Conservation (phyloP, 1,140 invertebrate genomes). For the Papilio aristodemus region DNA sequence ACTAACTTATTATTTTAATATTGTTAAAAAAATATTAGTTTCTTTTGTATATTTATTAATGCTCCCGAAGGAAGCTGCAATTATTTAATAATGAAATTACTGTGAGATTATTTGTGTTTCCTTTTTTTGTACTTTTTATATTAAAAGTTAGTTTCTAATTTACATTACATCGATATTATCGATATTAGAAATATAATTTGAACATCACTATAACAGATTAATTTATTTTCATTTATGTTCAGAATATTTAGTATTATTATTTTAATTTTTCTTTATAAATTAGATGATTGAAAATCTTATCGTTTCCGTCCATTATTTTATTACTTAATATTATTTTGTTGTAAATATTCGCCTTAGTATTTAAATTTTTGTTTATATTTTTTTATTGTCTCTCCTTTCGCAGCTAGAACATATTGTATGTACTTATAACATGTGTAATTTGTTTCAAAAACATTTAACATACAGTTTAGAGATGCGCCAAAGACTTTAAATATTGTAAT, state of each 20-base stretch:
- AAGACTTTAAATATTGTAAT: slow-evolving; percentile 62
- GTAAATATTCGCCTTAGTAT: slow-evolving; percentile 59
- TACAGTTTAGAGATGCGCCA: slow-evolving; percentile 78
- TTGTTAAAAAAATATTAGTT: slow-evolving; percentile 53
- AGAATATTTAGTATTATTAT: slow-evolving; percentile 42
- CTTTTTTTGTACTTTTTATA: slow-evolving; percentile 73
- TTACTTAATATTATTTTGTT: slow-evolving; percentile 56
- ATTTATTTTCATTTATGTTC: slow-evolving; percentile 55
- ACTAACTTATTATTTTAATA: slow-evolving; percentile 71
- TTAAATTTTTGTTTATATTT: slow-evolving; percentile 36
- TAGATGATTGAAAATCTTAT: slow-evolving; percentile 64
- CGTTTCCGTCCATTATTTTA: slow-evolving; percentile 74
- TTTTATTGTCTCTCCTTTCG: slow-evolving; percentile 23
- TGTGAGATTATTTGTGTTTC: slow-evolving; percentile 73
- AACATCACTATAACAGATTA: slow-evolving; percentile 41
- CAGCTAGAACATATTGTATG: slow-evolving; percentile 35
- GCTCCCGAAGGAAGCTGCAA: slow-evolving; percentile 40
- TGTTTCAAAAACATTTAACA: slow-evolving; percentile 59
- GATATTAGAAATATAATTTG: slow-evolving; percentile 32
- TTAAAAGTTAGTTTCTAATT: slow-evolving; percentile 58
- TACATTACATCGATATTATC: slow-evolving; percentile 28
- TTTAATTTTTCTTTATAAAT: slow-evolving; percentile 33
- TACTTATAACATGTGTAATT: slow-evolving; percentile 44
- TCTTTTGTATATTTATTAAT: slow-evolving; percentile 44
- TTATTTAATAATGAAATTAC: slow-evolving; percentile 73